Conservation (phyloP, 2,113 vertebrate genomes). For the Gasterosteus aculeatus region DNA sequence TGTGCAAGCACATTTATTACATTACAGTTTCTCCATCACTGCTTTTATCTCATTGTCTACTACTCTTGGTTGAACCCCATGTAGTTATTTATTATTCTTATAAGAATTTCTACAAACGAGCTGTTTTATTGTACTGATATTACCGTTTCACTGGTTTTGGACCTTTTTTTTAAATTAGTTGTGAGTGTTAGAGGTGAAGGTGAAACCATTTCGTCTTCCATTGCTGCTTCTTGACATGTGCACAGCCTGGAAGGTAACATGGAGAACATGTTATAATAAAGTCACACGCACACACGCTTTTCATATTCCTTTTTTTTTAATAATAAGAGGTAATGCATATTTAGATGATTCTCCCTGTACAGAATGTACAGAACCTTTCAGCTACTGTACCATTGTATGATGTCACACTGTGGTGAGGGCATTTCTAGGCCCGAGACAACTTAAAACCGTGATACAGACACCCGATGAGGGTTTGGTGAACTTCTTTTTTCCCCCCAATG, state of each 20-base stretch:
- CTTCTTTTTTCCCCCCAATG: neutral
- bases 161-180: neutral
- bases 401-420: neutral
- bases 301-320: too few relatives aligned
- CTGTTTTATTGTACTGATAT: neutral
- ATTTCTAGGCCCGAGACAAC: neutral
- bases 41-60: neutral
- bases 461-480: neutral
- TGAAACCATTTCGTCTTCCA: neutral
- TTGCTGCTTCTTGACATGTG: neutral
- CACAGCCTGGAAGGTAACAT: neutral
- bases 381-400: neutral
- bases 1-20: too few relatives aligned
- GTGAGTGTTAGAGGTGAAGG: neutral
- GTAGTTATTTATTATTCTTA: neutral
- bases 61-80: neutral
- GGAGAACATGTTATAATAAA: neutral
- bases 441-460: neutral
- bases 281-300: neutral
- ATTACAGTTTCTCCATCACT: too few relatives aligned
- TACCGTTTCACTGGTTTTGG: neutral
- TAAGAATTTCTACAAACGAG: neutral
- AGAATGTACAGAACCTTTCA: neutral
- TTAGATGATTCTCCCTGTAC: neutral
- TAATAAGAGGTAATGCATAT: neutral